A percentile compares a stretch with the other conserved stretches of the same genome.
phyloP scores from a whole-genome alignment of 2,113 vertebrate species.

The Trichechus manatus region DNA sequence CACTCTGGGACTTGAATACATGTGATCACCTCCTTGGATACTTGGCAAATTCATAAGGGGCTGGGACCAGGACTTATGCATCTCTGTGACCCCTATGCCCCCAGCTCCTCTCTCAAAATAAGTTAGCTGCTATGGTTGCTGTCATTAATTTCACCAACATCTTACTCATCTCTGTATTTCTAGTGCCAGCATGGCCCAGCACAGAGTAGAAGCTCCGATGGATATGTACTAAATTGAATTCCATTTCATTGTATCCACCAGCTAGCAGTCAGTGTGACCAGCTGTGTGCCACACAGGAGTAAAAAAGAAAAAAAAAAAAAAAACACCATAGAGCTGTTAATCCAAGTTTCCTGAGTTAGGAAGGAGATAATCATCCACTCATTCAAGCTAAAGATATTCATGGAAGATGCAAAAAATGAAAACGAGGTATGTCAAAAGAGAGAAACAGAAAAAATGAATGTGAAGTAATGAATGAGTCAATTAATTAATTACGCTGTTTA shows the following conservation, averaged over 20 bases:
- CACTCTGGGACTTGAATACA: neutral
- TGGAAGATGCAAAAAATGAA: conserved; percentile 41
- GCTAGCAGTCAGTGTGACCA: neutral
- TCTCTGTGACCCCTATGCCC: neutral
- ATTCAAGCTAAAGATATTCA: conserved; percentile 45
- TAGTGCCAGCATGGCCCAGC: neutral
- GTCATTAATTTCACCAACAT: neutral
- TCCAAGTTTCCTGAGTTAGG: neutral
- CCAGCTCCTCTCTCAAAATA: neutral
- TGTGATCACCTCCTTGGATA: neutral
- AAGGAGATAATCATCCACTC: neutral
- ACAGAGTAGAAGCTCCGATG: neutral
- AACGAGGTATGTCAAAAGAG: conserved; percentile 47
- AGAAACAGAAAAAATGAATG: neutral
- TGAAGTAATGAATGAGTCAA: neutral
- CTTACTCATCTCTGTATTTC: neutral
- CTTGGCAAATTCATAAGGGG: neutral
- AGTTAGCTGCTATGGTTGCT: fast-evolving
- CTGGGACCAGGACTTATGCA: neutral
- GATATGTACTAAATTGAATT: conserved; percentile 8
- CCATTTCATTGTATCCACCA: neutral
- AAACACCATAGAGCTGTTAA: neutral
- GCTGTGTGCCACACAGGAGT: neutral
- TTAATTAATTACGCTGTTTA: neutral
- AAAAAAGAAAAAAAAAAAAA: neutral